Evolutionary conservation across 2,888 invertebrate genomes (phyloP).

Genomic region (Phasia obesa): DNA sequence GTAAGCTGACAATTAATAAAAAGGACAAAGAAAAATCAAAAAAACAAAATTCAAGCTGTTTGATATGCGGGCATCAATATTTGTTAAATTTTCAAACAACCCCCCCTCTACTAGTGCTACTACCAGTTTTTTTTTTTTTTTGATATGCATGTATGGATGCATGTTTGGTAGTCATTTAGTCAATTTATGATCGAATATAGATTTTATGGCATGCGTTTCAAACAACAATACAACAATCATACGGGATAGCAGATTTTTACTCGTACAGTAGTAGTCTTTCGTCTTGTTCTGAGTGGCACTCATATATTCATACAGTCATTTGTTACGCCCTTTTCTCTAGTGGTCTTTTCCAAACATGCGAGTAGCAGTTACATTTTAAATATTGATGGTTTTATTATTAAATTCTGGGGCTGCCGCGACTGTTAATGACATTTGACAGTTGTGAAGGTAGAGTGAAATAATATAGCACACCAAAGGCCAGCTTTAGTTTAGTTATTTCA

Average conservation of each 20-base stretch:
- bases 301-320: neutral
- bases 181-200: slow-evolving; percentile 23
- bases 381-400: neutral
- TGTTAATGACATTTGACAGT: slow-evolving; percentile 32
- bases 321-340: neutral
- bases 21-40: neutral
- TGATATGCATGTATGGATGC: too few species aligned
- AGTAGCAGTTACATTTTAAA: neutral
- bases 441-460: slow-evolving; percentile 8
- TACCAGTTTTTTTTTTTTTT: slow-evolving; percentile 2
- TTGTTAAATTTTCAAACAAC: slow-evolving; percentile 16
- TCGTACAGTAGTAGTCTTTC: too few species aligned
- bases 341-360: too few species aligned
- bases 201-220: slow-evolving; percentile 21
- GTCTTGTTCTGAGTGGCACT: neutral
- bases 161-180: slow-evolving; percentile 10
- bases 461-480: neutral
- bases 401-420: neutral
- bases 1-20: too few species aligned
- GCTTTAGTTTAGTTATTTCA: neutral
- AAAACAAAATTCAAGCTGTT: slow-evolving; percentile 15
- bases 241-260: slow-evolving; percentile 23
- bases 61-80: slow-evolving; percentile 11
- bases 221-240: slow-evolving; percentile 21
- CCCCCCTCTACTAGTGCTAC: too few species aligned